These are phyloP conservation scores for Hydrochoerus hydrochaeris DNA, from an alignment of 2,113 vertebrate genomes.

Conservation along the genomic window DNA sequence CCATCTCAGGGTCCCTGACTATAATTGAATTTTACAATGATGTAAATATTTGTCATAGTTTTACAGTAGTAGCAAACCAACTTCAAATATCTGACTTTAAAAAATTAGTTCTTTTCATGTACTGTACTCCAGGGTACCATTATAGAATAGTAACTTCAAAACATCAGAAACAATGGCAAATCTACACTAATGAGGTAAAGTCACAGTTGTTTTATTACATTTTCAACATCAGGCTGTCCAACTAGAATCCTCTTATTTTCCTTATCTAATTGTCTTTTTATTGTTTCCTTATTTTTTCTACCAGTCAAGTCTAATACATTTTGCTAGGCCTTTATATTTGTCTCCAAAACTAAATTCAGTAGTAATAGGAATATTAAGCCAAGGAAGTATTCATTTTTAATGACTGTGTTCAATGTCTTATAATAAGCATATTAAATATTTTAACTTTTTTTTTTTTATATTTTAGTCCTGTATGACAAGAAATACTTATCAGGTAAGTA, in stretches of 20 bases:
- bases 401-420: slow-evolving; percentile 46
- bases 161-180: slow-evolving; percentile 28
- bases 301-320: neutral
- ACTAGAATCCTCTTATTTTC: slow-evolving; percentile 3
- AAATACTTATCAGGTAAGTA: slow-evolving; percentile 82
- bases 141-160: slow-evolving; percentile 36
- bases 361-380: neutral
- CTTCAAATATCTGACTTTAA: slow-evolving; percentile 1
- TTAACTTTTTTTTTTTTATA: slow-evolving; percentile 64
- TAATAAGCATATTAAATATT: slow-evolving; percentile 25
- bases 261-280: neutral
- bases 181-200: neutral
- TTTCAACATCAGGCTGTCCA: neutral
- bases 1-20: neutral
- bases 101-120: neutral
- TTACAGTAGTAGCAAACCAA: neutral
- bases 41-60: neutral
- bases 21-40: slow-evolving; percentile 5
- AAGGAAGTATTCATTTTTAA: slow-evolving; percentile 46
- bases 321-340: neutral
- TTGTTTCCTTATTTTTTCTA: slow-evolving; percentile 12
- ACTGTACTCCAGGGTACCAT: neutral
- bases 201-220: neutral
- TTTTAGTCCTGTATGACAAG: slow-evolving; percentile 81
- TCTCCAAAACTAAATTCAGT: slow-evolving; percentile 32